Conservation (phyloP, 2,113 vertebrate genomes). For the Gymnobelideus leadbeateri region DNA sequence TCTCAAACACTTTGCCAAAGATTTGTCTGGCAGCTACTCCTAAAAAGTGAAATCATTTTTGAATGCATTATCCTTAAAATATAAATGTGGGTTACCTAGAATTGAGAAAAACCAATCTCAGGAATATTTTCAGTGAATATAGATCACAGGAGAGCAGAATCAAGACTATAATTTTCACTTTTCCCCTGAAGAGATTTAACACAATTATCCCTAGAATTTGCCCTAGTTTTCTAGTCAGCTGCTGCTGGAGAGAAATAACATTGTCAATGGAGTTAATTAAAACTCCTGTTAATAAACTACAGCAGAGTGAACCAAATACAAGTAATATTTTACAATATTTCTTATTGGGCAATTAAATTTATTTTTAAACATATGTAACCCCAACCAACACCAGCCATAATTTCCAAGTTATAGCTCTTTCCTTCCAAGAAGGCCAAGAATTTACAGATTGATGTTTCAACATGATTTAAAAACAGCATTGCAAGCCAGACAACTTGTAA, state of each 20-base stretch:
- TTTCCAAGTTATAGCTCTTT: conserved; percentile 43
- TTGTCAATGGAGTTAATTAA: conserved; percentile 80
- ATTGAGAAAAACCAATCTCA: conserved; percentile 16
- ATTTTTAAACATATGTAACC: conserved; percentile 58
- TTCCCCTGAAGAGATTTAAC: conserved; percentile 69
- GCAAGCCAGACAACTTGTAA: conserved; percentile 4
- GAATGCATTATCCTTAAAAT: neutral
- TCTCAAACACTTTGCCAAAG: conserved; percentile 4
- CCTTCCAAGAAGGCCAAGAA: conserved; percentile 33
- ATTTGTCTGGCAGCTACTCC: neutral
- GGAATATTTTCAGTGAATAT: conserved; percentile 32
- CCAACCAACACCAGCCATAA: conserved; percentile 7
- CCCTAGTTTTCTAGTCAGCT: conserved; percentile 73
- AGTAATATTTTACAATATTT: conserved; percentile 51
- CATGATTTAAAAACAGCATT: neutral
- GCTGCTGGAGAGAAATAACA: conserved; percentile 69
- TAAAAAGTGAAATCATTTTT: neutral
- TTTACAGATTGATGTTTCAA: conserved; percentile 28
- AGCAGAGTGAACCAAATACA: conserved; percentile 56
- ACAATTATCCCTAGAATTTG: conserved; percentile 72
- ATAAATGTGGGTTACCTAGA: conserved; percentile 23
- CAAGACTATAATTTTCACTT: conserved; percentile 37
- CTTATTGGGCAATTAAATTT: conserved; percentile 49
- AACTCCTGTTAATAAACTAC: conserved; percentile 71
- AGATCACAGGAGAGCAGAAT: conserved; percentile 65